Conservation (phyloP, 2,888 invertebrate genomes). For the Formica aserva region DNA sequence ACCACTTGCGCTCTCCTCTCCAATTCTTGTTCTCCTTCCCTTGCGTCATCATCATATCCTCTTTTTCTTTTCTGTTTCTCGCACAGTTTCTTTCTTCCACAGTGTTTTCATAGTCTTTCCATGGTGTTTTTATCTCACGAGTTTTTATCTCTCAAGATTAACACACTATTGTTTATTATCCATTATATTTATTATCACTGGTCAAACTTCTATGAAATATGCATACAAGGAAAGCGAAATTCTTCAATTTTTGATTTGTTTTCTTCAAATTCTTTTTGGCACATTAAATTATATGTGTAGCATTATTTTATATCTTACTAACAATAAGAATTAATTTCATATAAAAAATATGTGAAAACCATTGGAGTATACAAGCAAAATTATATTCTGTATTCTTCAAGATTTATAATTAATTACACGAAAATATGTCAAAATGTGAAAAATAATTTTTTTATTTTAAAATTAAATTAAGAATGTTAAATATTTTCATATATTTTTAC, state of each 20-base stretch:
- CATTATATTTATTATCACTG: background rate
- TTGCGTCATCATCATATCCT: constrained; percentile 35
- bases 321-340: background rate
- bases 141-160: too few relatives aligned
- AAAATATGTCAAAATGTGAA: background rate
- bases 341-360: background rate
- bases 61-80: constrained; percentile 35
- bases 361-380: background rate
- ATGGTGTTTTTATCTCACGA: background rate
- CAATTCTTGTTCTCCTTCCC: constrained; percentile 66
- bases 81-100: constrained; percentile 18
- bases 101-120: background rate
- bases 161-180: background rate
- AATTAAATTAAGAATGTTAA: background rate
- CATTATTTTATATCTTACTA: background rate
- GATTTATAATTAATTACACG: background rate
- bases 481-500: background rate
- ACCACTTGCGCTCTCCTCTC: constrained; percentile 82
- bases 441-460: background rate
- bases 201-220: background rate
- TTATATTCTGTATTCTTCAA: background rate
- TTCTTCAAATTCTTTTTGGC: background rate
- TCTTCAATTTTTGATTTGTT: background rate
- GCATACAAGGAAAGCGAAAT: background rate
- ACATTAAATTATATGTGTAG: background rate